Conservation (phyloP, 1,140 invertebrate genomes). For the Atopsyche davidsoni region DNA sequence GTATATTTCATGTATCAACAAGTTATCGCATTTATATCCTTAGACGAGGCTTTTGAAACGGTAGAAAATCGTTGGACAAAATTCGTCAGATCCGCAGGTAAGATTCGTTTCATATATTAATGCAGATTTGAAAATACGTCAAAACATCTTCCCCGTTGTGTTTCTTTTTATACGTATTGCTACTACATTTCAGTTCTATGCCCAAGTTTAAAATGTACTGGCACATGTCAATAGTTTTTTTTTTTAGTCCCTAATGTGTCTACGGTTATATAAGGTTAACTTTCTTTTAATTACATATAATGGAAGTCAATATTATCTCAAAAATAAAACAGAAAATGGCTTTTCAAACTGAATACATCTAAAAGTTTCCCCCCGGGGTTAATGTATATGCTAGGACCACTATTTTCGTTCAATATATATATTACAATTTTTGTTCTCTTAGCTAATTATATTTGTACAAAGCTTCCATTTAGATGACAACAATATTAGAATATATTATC, state of each 20-base stretch:
- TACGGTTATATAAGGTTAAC: slow-evolving; percentile 21
- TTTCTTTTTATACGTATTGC: neutral
- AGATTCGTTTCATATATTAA: neutral
- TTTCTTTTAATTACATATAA: slow-evolving; percentile 22
- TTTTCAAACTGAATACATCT: slow-evolving; percentile 29
- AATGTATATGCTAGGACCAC: slow-evolving; percentile 17
- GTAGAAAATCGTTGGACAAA: too few relatives aligned
- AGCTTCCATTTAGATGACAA: too few relatives aligned
- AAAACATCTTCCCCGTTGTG: neutral
- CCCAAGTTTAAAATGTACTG: slow-evolving; percentile 20
- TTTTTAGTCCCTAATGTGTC: slow-evolving; percentile 10
- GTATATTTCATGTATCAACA: too few relatives aligned
- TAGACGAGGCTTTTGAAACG: neutral
- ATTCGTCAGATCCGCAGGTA: neutral
- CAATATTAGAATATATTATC: too few relatives aligned
- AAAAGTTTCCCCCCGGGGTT: slow-evolving; percentile 19
- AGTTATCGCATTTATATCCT: neutral
- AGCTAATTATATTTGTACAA: slow-evolving; percentile 9
- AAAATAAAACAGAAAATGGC: slow-evolving; percentile 24
- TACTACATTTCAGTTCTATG: slow-evolving; percentile 6
- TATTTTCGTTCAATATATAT: slow-evolving; percentile 2
- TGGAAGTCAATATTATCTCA: slow-evolving; percentile 23
- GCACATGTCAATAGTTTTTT: slow-evolving; percentile 20
- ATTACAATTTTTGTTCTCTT: neutral
- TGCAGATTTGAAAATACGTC: neutral